These are phyloP conservation scores for Gymnoscopelus microlampas DNA, from an alignment of 2,797 vertebrate genomes.

Conservation along the genomic window DNA sequence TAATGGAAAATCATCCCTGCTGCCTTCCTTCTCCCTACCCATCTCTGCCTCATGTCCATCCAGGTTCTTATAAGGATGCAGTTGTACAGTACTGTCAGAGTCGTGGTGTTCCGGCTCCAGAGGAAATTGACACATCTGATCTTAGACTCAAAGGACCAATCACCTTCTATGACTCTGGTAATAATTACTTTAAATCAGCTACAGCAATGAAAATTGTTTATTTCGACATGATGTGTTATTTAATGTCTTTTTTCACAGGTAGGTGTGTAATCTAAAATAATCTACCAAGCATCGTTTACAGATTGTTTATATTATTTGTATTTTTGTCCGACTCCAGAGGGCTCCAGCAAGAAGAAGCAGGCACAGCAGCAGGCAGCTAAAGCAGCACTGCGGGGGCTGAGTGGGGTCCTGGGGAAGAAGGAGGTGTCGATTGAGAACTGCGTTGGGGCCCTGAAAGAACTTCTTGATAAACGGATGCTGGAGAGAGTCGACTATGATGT, in stretches of 20 bases:
- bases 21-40: not conserved
- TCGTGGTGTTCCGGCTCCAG: constrained; percentile 21
- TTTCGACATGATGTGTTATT: too few species aligned
- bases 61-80: constrained; percentile 39
- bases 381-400: constrained; percentile 45
- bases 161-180: constrained; percentile 52
- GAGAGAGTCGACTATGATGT: constrained; percentile 22
- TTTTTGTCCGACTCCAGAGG: constrained; percentile 30
- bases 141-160: constrained; percentile 43
- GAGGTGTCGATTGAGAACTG: constrained; percentile 37
- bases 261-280: too few species aligned
- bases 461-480: constrained; percentile 32
- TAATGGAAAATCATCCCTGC: not conserved
- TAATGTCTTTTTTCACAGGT: too few species aligned
- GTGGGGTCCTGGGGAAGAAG: constrained; percentile 29
- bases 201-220: too few species aligned
- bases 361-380: constrained; percentile 63
- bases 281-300: too few species aligned
- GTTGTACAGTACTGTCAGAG: constrained; percentile 41
- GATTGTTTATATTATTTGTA: not conserved
- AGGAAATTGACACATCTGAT: constrained; percentile 1
- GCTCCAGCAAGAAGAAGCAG: constrained; percentile 43
- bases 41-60: constrained; percentile 2
- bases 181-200: not conserved
- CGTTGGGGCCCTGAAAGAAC: constrained; percentile 51